Conservation (phyloP, 2,797 vertebrate genomes). For the Poeciliopsis infans region DNA sequence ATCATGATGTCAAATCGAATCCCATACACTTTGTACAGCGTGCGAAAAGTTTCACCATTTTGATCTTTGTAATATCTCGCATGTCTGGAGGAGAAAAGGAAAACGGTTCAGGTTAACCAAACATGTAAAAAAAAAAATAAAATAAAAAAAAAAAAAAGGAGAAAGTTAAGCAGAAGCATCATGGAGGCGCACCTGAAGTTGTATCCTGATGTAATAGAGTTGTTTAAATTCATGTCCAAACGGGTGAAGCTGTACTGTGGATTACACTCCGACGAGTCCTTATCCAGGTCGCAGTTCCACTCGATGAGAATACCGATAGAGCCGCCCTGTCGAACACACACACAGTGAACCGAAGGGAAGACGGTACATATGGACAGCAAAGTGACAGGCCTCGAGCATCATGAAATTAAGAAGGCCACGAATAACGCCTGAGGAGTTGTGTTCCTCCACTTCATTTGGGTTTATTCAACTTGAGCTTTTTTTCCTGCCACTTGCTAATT, state of each 20-base stretch:
- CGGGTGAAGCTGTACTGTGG: slow-evolving; percentile 92
- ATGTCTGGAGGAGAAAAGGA: slow-evolving; percentile 78
- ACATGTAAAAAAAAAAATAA: neutral
- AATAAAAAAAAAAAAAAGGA: neutral
- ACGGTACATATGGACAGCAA: neutral
- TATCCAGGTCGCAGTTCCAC: slow-evolving; percentile 96
- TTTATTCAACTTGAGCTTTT: neutral
- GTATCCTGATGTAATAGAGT: slow-evolving; percentile 88
- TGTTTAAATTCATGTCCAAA: slow-evolving; percentile 83
- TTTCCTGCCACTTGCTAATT: neutral
- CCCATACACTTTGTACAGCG: slow-evolving; percentile 91
- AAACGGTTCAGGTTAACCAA: neutral
- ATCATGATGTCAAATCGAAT: slow-evolving; percentile 97
- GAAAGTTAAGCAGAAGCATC: neutral
- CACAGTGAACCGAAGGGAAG: neutral
- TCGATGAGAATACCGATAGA: slow-evolving; percentile 92
- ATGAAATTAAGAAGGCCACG: neutral
- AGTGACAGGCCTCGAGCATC: neutral
- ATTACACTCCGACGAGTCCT: slow-evolving; percentile 85
- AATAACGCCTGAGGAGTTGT: neutral
- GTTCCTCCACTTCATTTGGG: neutral
- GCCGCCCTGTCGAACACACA: slow-evolving; percentile 83
- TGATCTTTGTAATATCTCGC: slow-evolving; percentile 89
- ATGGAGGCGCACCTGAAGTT: slow-evolving; percentile 89
- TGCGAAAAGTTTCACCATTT: slow-evolving; percentile 84